Percentiles rank a stretch among this genome's conserved stretches.
These are phyloP conservation scores for Armadillidium nasatum DNA, from an alignment of 1,140 invertebrate genomes.

Conservation along the genomic window DNA sequence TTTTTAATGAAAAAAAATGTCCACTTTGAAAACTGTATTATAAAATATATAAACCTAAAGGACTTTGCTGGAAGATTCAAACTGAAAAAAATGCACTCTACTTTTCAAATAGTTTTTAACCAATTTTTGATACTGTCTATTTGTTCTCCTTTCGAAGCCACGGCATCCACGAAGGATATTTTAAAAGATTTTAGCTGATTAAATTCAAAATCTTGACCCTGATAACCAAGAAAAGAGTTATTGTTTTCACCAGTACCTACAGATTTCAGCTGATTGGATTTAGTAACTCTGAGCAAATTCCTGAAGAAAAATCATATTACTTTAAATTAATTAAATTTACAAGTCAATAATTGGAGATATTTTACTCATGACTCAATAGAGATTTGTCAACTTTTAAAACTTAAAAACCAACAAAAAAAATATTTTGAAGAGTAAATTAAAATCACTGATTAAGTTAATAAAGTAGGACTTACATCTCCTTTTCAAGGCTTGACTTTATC, in stretches of 20 bases:
- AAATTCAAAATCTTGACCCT: background rate
- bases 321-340: too few relatives aligned
- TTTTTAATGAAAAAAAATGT: too few relatives aligned
- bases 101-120: background rate
- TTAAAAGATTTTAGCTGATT: background rate
- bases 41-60: too few relatives aligned
- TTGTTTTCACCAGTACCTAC: background rate
- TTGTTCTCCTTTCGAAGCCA: background rate
- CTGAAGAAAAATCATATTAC: background rate
- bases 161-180: background rate
- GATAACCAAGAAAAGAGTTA: background rate
- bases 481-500: background rate
- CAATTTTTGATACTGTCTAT: background rate
- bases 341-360: too few relatives aligned
- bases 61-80: too few relatives aligned
- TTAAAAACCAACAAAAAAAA: too few relatives aligned
- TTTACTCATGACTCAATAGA: too few relatives aligned
- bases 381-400: too few relatives aligned
- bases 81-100: too few relatives aligned
- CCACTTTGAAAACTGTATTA: too few relatives aligned
- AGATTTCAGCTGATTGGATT: background rate
- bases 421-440: too few relatives aligned
- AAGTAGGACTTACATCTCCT: background rate
- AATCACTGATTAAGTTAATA: too few relatives aligned
- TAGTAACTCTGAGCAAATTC: constrained; percentile 1